These are phyloP conservation scores for Drosophila setifemur DNA, from an alignment of 1,140 invertebrate genomes.

Conservation along the genomic window DNA sequence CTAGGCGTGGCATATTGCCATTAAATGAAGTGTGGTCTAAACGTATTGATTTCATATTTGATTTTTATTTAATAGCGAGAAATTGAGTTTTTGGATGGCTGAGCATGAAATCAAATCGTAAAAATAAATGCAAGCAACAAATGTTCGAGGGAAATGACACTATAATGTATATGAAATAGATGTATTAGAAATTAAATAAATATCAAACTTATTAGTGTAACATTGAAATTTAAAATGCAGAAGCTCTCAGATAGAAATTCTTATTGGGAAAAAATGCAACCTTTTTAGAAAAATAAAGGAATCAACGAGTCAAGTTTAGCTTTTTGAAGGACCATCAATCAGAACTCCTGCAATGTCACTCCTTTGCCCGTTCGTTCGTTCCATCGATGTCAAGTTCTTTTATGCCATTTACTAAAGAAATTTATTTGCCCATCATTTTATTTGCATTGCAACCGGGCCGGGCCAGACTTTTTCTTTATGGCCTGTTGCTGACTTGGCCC, in stretches of 20 bases:
- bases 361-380: not conserved
- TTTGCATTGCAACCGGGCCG: constrained; percentile 22
- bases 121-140: constrained; percentile 9
- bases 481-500: constrained; percentile 31
- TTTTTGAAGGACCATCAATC: constrained; percentile 36
- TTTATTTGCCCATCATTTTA: constrained; percentile 46
- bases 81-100: constrained; percentile 58
- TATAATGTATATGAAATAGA: constrained; percentile 20
- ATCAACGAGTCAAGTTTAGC: not conserved
- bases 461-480: constrained; percentile 20
- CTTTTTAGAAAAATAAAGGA: not conserved
- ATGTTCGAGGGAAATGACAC: not conserved
- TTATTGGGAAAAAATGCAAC: not conserved
- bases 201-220: not conserved
- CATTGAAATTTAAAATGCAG: not conserved
- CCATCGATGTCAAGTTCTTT: constrained; percentile 32
- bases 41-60: constrained; percentile 71
- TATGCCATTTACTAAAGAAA: constrained; percentile 29
- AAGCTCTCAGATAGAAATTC: not conserved
- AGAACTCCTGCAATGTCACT: constrained; percentile 6
- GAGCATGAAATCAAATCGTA: constrained; percentile 11
- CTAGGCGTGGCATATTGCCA: constrained; percentile 36
- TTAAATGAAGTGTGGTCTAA: constrained; percentile 55
- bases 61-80: constrained; percentile 67
- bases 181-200: constrained; percentile 7